Base-by-base conservation (phyloP, 2,888 invertebrate species). In the Uropetala carovei region DNA sequence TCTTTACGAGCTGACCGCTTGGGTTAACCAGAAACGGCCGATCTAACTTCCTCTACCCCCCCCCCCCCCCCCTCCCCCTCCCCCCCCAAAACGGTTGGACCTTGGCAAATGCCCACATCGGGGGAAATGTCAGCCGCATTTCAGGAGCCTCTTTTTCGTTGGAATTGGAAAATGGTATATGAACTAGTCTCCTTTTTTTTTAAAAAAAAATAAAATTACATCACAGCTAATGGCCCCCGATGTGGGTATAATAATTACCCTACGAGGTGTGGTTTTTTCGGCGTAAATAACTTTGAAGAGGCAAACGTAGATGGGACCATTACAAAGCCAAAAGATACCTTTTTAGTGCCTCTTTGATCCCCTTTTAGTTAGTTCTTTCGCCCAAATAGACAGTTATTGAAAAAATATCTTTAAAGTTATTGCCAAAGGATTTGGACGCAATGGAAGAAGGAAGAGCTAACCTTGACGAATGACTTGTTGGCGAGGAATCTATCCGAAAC, bases 101-200 rank as follows among this genome's bases (percentile, higher is more conserved):
- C 75, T 75, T 14, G 75, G 75, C 75, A 75, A 75, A 75, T 75
- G 75, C 75, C 75, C 75, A 27, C 75, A n/a, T 22, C 68, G 9
- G 22, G 22, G 43, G 22, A n/a, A 22, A 68, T 16, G 64, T 64
- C 14, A 14, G 64, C 18, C 68, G 68, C 68, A n/a, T 68, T 68
- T 68, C 75, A 27, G 75, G 75, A 75, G 75, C 75, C 27, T 27
- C 75, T 10, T 27, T 75, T 75, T 75, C 75, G 27, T 0, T 75
- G 75, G 27, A 75, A 75, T 75, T 75, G 75, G 75, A 22, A 75
- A 75, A n/a, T 75, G 75, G 75, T 75, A 27, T 75, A 27, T 75
- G 75, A 75, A 75, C 22, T 75, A 75, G 22, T 22, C 22, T n/a
- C 11, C 4, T 0, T 10, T n/a, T 22, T 22, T 75, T 75, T 75